Percentiles rank a stretch among this genome's conserved stretches.
Evolutionary conservation across 2,888 invertebrate genomes (phyloP).

Genomic region (Aspidapion aeneum): DNA sequence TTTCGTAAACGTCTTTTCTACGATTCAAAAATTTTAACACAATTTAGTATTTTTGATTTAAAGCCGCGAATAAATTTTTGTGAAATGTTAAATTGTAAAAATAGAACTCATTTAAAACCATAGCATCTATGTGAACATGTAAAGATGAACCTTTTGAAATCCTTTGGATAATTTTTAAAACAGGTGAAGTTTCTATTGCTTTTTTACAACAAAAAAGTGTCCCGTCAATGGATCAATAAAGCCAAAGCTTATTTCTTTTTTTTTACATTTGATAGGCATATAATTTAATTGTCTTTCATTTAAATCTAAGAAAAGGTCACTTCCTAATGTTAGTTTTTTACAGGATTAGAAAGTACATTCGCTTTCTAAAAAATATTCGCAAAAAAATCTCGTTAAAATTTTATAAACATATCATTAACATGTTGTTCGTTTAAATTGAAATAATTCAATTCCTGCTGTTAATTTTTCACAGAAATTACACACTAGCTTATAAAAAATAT

Average conservation of each 20-base stretch:
- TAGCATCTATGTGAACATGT: slow-evolving; percentile 64
- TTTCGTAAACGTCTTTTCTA: background rate
- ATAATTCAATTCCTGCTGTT: no score
- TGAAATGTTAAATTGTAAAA: no score
- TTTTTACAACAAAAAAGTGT: slow-evolving; percentile 61
- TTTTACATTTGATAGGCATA: slow-evolving; percentile 37
- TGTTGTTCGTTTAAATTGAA: no score
- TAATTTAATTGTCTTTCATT: slow-evolving; percentile 37
- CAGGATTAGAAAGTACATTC: background rate
- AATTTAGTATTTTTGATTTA: no score
- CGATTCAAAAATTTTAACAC: no score
- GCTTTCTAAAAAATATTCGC: background rate
- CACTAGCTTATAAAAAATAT: no score
- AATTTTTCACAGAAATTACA: no score
- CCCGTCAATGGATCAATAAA: slow-evolving; percentile 51
- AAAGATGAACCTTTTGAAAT: slow-evolving; percentile 75
- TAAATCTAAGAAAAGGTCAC: background rate
- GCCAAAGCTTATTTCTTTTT: slow-evolving; percentile 33
- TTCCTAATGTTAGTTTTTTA: background rate
- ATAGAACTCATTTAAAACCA: slow-evolving; percentile 57
- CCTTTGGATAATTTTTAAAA: slow-evolving; percentile 60
- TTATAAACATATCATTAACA: background rate
- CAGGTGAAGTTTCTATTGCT: slow-evolving; percentile 57
- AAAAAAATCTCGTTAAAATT: background rate
- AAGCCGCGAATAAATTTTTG: no score